Base-by-base conservation (phyloP, 1,140 invertebrate species). In the Orchesella cincta region DNA sequence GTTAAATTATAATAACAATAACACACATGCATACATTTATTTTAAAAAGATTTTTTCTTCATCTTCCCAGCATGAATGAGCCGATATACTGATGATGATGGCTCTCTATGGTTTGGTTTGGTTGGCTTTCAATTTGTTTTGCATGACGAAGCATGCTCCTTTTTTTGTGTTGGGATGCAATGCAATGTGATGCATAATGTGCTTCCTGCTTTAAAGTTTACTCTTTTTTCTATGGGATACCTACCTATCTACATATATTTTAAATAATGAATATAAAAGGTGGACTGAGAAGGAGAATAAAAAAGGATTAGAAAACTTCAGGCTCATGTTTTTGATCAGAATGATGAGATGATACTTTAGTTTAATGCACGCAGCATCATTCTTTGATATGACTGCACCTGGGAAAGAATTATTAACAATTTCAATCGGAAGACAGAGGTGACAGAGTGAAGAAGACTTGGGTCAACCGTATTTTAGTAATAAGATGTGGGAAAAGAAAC, bases 1-100 rank as follows among this genome's bases (percentile, higher is more conserved):
- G 52, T 14, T 14, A 57, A 14, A 57, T 57, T 57, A 57, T 14
- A 57, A 57, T 57, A 57, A 57, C 52, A 57, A 57, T 46, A 57
- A 57, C 14, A 57, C 52, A 57, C 8, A 46, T 12, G 39, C n/a
- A n/a, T n/a, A n/a, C n/a, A n/a, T n/a, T n/a, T n/a, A 46, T 8
- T 12, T 8, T 12, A 46, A 46, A 46, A 46, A 46, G 39, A 46
- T 46, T 12, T 46, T 46, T 46, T 46, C 20, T 46, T 46, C 39
- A 8, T 46, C 39, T 46, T 46, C 39, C 20, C 39, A 46, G 39
- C 39, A 20, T 46, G 39, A 46, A n/a, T 46, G 39, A 46, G 39
- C 8, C 8, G 39, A n/a, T n/a, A n/a, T n/a, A n/a, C n/a, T n/a
- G 39, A 46, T 12, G 39, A 46, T 46, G 39, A 46, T 8, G 39